Evolutionary conservation across 2,888 invertebrate genomes (phyloP).

Genomic region (Leptinotarsa rubiginosa): DNA sequence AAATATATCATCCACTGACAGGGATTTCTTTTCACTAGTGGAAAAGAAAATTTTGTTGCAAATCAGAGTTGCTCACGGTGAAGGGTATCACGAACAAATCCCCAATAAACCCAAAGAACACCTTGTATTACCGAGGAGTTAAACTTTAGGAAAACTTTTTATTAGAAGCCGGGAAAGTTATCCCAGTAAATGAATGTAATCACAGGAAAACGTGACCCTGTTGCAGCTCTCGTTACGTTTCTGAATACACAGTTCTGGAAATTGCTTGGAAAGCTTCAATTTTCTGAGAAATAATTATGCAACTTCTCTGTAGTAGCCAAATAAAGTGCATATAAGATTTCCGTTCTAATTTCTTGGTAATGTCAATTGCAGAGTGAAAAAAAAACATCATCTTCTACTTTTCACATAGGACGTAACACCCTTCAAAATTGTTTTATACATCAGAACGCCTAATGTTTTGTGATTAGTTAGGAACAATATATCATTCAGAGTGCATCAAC

Average conservation of each 20-base stretch:
- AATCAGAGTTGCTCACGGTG: not conserved
- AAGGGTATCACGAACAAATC: not conserved
- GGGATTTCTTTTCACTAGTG: not conserved
- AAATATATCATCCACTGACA: not conserved
- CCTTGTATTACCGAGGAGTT: not conserved
- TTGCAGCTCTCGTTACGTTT: not conserved
- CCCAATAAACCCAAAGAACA: not conserved
- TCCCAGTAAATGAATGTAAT: conserved; percentile 4
- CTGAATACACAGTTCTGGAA: not conserved
- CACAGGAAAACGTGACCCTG: conserved; percentile 5
- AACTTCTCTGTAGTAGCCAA: not conserved
- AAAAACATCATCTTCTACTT: too few species aligned
- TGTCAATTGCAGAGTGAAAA: too few species aligned
- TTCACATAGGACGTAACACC: too few species aligned
- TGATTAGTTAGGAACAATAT: too few species aligned
- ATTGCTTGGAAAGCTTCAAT: not conserved
- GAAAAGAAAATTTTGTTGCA: not conserved
- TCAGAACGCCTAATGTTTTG: too few species aligned
- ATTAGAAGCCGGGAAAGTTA: conserved; percentile 3
- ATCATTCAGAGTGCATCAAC: too few species aligned
- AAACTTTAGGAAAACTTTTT: conserved; percentile 1
- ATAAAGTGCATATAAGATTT: not conserved
- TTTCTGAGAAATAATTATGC: not conserved
- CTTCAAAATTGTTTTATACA: too few species aligned
- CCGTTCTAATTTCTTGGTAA: too few species aligned